Conservation (phyloP, 2,113 vertebrate genomes). For the Monarcha castaneiventris region DNA sequence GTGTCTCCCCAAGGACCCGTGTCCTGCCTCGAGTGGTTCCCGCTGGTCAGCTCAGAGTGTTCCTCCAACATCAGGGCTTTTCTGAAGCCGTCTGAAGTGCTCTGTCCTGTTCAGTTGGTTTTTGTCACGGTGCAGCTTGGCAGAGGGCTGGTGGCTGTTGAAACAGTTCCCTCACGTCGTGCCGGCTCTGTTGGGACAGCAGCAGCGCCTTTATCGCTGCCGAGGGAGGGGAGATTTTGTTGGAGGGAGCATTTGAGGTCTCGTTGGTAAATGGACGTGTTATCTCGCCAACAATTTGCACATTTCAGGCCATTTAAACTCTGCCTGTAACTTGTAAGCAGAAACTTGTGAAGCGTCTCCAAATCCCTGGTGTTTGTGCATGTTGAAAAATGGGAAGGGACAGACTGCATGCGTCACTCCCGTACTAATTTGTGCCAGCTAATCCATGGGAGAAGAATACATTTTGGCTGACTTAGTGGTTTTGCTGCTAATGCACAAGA, state of each 20-base stretch:
- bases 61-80: not conserved
- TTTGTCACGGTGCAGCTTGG: not conserved
- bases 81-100: not conserved
- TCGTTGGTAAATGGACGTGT: not conserved
- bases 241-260: not conserved
- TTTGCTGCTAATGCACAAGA: slow-evolving; percentile 49
- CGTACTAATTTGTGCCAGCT: slow-evolving; percentile 26
- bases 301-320: not conserved
- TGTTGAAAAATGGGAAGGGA: slow-evolving; percentile 46
- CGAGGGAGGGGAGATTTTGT: not conserved
- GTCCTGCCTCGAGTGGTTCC: not conserved
- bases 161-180: not conserved
- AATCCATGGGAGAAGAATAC: slow-evolving; percentile 47
- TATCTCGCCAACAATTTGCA: not conserved
- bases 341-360: slow-evolving; percentile 3
- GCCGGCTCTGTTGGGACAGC: not conserved
- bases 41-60: not conserved
- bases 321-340: not conserved
- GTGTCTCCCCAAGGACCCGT: not conserved
- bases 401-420: slow-evolving; percentile 34
- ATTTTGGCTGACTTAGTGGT: slow-evolving; percentile 48
- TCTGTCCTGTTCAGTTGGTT: not conserved
- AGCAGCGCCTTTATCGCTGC: not conserved
- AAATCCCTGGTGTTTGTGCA: slow-evolving; percentile 38
- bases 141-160: not conserved